Conservation (phyloP, 2,888 invertebrate species). For the Drosophila emarginata region DNA sequence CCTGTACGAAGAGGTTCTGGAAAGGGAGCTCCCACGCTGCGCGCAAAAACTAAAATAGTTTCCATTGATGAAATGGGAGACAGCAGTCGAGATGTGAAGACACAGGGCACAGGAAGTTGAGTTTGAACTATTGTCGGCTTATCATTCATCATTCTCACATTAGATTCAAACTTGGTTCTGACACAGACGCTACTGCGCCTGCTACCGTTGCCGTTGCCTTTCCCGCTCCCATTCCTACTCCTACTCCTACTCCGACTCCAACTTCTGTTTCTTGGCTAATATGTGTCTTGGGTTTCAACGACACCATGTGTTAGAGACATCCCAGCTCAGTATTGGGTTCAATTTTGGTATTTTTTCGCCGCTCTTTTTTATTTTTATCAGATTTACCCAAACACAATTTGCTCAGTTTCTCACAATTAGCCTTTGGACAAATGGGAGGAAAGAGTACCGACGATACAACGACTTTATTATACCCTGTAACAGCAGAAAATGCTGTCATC, state of each 20-base stretch:
- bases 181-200: too few relatives aligned
- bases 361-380: conserved; percentile 41
- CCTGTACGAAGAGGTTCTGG: conserved; percentile 50
- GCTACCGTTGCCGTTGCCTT: conserved; percentile 2
- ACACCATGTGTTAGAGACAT: conserved; percentile 36
- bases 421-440: conserved; percentile 18
- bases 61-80: conserved; percentile 75
- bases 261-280: conserved; percentile 48
- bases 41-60: conserved; percentile 41
- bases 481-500: neutral
- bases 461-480: neutral
- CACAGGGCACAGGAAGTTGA: conserved; percentile 34
- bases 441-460: neutral
- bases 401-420: conserved; percentile 68
- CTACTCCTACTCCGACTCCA: conserved; percentile 18
- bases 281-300: conserved; percentile 59
- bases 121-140: conserved; percentile 57
- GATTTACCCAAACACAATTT: conserved; percentile 54
- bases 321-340: neutral
- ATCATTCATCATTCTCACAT: conserved; percentile 63
- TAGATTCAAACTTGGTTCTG: conserved; percentile 30
- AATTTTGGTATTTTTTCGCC: neutral
- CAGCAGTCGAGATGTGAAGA: conserved; percentile 7
- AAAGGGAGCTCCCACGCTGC: conserved; percentile 68
- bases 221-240: conserved; percentile 9